phyloP scores from a whole-genome alignment of 1,140 invertebrate genomes.

The Drosophila persimilis region DNA sequence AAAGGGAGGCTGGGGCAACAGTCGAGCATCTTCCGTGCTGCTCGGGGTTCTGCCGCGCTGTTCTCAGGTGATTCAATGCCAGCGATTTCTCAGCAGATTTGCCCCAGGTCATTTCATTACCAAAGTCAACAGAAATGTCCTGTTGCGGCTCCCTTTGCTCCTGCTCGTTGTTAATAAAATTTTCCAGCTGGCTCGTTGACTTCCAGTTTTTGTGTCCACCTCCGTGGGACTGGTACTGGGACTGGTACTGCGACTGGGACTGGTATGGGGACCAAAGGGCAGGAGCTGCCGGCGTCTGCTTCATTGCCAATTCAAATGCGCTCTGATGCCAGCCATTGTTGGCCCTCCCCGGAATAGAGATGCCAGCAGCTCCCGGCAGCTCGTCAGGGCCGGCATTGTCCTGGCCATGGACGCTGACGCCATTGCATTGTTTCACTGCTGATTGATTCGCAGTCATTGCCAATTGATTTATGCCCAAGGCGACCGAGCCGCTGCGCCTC shows the following conservation, averaged over 20 bases:
- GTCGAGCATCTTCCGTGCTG: conserved; percentile 33
- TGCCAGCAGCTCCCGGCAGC: conserved; percentile 3
- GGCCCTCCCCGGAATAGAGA: conserved; percentile 6
- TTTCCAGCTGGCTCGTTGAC: conserved; percentile 68
- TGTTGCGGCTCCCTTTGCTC: conserved; percentile 28
- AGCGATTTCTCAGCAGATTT: conserved; percentile 67
- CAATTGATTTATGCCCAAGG: conserved; percentile 73
- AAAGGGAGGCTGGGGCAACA: neutral
- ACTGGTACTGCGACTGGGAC: neutral
- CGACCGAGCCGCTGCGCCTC: conserved; percentile 4
- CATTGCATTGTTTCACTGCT: conserved; percentile 72
- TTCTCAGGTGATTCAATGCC: conserved; percentile 69
- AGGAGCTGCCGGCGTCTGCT: conserved; percentile 16
- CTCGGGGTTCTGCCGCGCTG: conserved; percentile 2
- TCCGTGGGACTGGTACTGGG: too few species aligned
- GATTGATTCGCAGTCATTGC: conserved; percentile 73
- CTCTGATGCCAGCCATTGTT: conserved; percentile 53
- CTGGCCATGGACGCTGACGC: conserved; percentile 40
- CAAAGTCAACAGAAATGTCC: conserved; percentile 69
- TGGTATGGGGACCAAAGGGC: neutral
- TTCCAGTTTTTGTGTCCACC: conserved; percentile 60
- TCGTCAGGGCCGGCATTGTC: conserved; percentile 39
- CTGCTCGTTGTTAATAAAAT: conserved; percentile 71
- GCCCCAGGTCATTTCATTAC: conserved; percentile 78
- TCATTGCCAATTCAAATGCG: conserved; percentile 55